Conservation (phyloP, 2,888 invertebrate genomes). For the Thymelicus acteon region DNA sequence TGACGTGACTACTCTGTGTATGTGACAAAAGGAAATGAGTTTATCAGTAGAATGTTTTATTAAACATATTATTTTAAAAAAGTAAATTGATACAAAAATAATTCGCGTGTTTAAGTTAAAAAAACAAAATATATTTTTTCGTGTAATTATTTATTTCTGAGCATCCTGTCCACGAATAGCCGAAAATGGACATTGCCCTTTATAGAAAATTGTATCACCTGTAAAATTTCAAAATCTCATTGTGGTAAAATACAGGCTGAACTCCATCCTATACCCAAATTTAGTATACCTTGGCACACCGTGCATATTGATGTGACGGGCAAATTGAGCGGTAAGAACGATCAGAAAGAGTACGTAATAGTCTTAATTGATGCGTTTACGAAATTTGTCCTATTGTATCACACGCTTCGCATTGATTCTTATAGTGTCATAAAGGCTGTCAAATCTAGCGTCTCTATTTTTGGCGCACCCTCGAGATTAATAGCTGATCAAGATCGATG, state of each 20-base stretch:
- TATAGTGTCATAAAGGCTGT: slow-evolving; percentile 36
- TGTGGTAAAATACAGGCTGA: slow-evolving; percentile 49
- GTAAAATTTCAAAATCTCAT: slow-evolving; percentile 49
- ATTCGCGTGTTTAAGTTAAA: too few species aligned
- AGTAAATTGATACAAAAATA: too few species aligned
- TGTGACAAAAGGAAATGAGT: too few species aligned
- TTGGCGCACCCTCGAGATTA: slow-evolving; percentile 40
- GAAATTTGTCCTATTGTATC: slow-evolving; percentile 45
- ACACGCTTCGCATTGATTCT: slow-evolving; percentile 35
- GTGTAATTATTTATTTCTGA: too few species aligned
- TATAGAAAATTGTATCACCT: slow-evolving; percentile 53
- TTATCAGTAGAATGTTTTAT: too few species aligned
- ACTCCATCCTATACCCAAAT: slow-evolving; percentile 55
- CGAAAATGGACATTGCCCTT: too few species aligned
- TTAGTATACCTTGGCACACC: slow-evolving; percentile 48
- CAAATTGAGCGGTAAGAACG: slow-evolving; percentile 48
- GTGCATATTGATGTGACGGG: slow-evolving; percentile 53
- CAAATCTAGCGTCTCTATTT: slow-evolving; percentile 34
- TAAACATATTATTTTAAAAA: too few species aligned
- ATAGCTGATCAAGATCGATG: slow-evolving; percentile 43
- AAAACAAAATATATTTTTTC: too few species aligned
- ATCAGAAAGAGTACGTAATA: slow-evolving; percentile 48
- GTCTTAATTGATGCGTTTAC: slow-evolving; percentile 50
- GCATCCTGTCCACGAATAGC: too few species aligned
- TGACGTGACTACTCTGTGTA: too few species aligned